phyloP scores from a whole-genome alignment of 2,797 vertebrate species.

The Oryzias sinensis region DNA sequence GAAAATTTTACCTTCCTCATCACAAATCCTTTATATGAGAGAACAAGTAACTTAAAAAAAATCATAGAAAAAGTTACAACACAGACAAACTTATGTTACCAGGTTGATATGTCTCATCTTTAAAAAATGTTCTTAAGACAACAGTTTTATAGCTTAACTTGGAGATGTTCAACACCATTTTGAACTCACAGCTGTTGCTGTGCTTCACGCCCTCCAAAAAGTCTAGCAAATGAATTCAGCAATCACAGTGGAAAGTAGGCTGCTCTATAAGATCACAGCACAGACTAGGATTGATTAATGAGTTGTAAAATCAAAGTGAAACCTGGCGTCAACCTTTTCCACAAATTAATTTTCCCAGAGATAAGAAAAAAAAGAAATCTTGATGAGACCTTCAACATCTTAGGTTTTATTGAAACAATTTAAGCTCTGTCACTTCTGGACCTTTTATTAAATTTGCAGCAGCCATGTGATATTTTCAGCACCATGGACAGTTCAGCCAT shows the following conservation, averaged over 20 bases:
- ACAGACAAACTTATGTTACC: background rate
- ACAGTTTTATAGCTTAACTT: background rate
- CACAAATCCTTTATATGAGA: background rate
- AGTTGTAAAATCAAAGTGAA: conserved; percentile 2
- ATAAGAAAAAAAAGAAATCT: background rate
- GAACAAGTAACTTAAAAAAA: background rate
- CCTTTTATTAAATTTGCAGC: background rate
- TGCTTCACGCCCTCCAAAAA: background rate
- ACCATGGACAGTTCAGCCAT: conserved; percentile 70
- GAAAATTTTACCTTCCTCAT: no score
- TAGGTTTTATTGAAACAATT: conserved; percentile 1
- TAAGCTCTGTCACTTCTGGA: background rate
- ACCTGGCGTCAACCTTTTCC: background rate
- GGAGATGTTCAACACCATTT: conserved; percentile 1
- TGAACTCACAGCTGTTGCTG: background rate
- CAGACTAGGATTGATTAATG: background rate
- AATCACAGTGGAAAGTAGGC: background rate
- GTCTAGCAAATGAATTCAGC: background rate
- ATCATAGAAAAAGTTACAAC: background rate
- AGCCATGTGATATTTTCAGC: conserved; percentile 60
- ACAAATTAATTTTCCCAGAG: background rate
- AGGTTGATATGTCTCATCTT: background rate
- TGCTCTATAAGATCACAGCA: background rate
- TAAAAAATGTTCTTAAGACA: background rate
- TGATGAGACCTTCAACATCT: conserved; percentile 1